These are phyloP conservation scores for Pavo muticus DNA, from an alignment of 2,113 vertebrate genomes.

Conservation along the genomic window DNA sequence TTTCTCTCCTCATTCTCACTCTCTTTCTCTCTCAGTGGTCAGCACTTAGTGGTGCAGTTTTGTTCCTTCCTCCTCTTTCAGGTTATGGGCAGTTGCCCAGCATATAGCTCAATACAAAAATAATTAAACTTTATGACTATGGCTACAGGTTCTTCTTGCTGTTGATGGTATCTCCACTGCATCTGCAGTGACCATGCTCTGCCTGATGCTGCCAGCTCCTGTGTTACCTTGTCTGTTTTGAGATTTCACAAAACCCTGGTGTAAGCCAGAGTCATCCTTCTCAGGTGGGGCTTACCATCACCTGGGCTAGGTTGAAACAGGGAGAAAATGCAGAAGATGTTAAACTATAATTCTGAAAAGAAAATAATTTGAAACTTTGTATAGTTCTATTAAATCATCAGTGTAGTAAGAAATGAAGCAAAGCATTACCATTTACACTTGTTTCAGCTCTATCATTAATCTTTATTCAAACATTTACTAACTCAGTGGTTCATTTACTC, in stretches of 20 bases:
- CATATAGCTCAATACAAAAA: not conserved
- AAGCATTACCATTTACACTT: not conserved
- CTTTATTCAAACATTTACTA: conserved; percentile 18
- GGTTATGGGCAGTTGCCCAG: not conserved
- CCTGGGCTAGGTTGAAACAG: accelerated
- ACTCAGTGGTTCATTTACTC: not conserved
- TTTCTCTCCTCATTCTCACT: not conserved
- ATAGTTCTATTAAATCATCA: not conserved
- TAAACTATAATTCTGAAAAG: not conserved
- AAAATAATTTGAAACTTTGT: not conserved
- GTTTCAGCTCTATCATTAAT: conserved; percentile 15
- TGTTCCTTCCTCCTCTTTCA: not conserved
- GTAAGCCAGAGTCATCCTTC: not conserved
- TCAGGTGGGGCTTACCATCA: not conserved
- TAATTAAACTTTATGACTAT: not conserved
- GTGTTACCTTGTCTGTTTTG: not conserved
- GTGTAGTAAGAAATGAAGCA: not conserved
- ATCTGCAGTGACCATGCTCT: not conserved
- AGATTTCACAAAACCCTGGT: not conserved
- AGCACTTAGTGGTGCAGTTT: not conserved
- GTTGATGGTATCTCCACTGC: not conserved
- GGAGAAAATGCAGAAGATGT: not conserved
- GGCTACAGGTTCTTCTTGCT: conserved; percentile 8
- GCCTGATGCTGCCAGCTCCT: not conserved
- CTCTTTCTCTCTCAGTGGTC: not conserved